phyloP scores from a whole-genome alignment of 2,888 invertebrate genomes.

The Alentia gelatinosa region DNA sequence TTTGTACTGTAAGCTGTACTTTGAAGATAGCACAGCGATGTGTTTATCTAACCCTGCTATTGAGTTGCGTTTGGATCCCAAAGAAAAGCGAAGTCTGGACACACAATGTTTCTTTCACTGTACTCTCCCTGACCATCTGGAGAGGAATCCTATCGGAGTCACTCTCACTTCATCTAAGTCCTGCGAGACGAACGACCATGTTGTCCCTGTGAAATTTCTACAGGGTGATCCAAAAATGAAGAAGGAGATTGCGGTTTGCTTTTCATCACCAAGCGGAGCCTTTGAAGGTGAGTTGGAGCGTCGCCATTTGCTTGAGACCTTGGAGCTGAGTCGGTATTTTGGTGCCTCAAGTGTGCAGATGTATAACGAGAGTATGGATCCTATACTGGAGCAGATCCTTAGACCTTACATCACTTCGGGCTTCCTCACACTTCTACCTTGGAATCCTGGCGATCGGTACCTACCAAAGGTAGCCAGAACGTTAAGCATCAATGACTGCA shows the following conservation, averaged over 20 bases:
- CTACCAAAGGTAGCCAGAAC: not conserved
- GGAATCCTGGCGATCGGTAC: constrained; percentile 4
- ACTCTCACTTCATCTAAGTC: not conserved
- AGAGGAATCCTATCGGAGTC: not conserved
- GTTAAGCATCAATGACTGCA: constrained; percentile 28
- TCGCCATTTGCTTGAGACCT: not conserved
- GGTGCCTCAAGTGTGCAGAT: constrained; percentile 23
- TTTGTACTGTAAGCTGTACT: constrained; percentile 21
- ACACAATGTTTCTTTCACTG: constrained; percentile 22
- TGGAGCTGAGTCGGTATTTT: constrained; percentile 10
- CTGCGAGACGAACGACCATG: constrained; percentile 8
- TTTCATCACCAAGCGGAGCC: not conserved
- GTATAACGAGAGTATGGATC: constrained; percentile 43
- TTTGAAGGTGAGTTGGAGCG: not conserved
- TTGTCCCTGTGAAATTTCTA: not conserved
- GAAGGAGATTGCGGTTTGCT: constrained; percentile 3
- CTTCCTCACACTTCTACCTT: not conserved
- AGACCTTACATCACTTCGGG: not conserved
- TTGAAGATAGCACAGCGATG: not conserved
- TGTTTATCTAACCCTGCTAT: constrained; percentile 2
- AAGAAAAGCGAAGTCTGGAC: not conserved
- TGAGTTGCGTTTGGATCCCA: not conserved
- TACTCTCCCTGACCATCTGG: constrained; percentile 5
- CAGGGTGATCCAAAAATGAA: not conserved
- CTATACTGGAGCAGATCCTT: not conserved